A percentile compares a stretch with the other conserved stretches of the same genome.
These are phyloP conservation scores for Artibeus jamaicensis DNA, from an alignment of 2,797 vertebrate genomes.

Conservation along the genomic window DNA sequence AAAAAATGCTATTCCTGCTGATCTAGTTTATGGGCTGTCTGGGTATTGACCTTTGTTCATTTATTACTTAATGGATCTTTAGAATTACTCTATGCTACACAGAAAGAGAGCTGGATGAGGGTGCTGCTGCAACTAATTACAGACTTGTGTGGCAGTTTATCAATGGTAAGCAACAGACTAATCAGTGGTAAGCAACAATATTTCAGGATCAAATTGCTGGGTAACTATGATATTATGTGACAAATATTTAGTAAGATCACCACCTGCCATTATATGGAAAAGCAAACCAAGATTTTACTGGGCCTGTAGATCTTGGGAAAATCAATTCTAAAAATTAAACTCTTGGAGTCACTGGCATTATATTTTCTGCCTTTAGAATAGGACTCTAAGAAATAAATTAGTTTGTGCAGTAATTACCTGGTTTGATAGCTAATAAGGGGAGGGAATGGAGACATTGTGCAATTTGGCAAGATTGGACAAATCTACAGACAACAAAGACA, in stretches of 20 bases:
- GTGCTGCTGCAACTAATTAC: no score
- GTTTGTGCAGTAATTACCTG: background rate
- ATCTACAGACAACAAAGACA: background rate
- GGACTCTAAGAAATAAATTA: background rate
- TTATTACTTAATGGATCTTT: background rate
- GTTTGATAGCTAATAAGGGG: background rate
- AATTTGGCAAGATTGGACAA: background rate
- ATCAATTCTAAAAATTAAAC: background rate
- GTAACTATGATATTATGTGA: background rate
- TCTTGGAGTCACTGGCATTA: background rate
- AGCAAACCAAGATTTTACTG: background rate
- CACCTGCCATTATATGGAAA: background rate
- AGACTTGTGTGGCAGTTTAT: background rate
- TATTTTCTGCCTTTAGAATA: background rate
- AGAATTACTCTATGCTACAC: background rate
- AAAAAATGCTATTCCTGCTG: background rate
- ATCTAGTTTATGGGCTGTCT: background rate
- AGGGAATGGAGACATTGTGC: background rate
- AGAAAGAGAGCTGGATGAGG: background rate
- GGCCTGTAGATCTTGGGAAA: background rate
- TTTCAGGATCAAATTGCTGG: background rate
- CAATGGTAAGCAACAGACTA: background rate
- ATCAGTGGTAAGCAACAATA: background rate
- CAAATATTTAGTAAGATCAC: background rate
- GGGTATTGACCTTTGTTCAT: background rate